Evolutionary conservation across 2,888 invertebrate species (phyloP).

Genomic region (Dasypolia templi): DNA sequence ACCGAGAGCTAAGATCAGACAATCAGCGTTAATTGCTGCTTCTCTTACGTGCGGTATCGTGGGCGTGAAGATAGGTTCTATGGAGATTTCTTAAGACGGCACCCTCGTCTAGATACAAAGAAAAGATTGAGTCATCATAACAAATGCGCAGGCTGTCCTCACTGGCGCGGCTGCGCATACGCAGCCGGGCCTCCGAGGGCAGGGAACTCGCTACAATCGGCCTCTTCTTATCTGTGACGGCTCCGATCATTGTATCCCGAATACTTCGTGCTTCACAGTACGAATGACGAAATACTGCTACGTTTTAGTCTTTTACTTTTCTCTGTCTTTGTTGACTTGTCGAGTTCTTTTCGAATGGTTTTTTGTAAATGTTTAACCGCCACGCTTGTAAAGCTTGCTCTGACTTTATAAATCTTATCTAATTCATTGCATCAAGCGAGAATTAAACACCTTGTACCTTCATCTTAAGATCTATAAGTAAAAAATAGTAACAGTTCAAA

Average conservation of each 20-base stretch:
- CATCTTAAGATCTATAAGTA: constrained; percentile 70
- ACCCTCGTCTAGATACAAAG: constrained; percentile 82
- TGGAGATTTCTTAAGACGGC: constrained; percentile 74
- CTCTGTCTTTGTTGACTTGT: constrained; percentile 87
- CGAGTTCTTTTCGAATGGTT: constrained; percentile 84
- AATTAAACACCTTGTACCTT: constrained; percentile 74
- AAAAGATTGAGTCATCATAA: constrained; percentile 90
- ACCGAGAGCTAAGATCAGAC: constrained; percentile 78
- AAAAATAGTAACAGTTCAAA: constrained; percentile 72
- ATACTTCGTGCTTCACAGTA: constrained; percentile 83
- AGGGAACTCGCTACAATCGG: constrained; percentile 86
- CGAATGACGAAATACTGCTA: constrained; percentile 84
- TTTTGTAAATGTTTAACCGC: constrained; percentile 85
- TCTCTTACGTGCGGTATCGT: constrained; percentile 82
- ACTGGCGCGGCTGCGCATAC: constrained; percentile 55
- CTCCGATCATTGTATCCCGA: constrained; percentile 86
- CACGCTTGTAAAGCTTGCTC: constrained; percentile 83
- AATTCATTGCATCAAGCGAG: constrained; percentile 81
- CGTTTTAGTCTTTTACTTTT: constrained; percentile 86
- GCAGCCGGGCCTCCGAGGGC: constrained; percentile 70
- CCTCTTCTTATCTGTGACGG: constrained; percentile 88
- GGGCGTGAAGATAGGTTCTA: constrained; percentile 77
- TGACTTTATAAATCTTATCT: constrained; percentile 87
- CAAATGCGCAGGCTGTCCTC: constrained; percentile 85
- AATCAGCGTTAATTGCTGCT: constrained; percentile 88